These are phyloP conservation scores for Muscicapa comitata DNA, from an alignment of 2,797 vertebrate species.

Conservation along the genomic window DNA sequence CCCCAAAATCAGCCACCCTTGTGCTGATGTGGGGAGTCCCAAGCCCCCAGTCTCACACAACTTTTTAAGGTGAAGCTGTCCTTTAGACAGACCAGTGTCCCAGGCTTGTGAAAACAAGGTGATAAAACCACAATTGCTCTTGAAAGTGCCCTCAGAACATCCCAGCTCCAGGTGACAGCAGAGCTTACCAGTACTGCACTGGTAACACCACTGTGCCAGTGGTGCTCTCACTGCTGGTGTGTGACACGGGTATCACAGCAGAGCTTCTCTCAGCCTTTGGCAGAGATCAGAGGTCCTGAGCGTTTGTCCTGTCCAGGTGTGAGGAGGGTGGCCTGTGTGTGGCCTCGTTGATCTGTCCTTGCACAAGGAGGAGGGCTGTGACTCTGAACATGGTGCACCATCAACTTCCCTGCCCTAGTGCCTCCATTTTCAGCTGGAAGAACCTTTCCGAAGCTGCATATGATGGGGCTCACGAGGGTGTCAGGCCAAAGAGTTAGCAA, in stretches of 20 bases:
- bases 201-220: not conserved
- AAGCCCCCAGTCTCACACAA: not conserved
- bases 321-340: not conserved
- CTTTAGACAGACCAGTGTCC: not conserved
- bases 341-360: not conserved
- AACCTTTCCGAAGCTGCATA: not conserved
- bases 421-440: not conserved
- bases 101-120: not conserved
- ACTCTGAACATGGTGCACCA: not conserved
- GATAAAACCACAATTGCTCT: not conserved
- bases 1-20: not conserved
- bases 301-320: not conserved
- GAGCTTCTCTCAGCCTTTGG: not conserved
- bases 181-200: not conserved
- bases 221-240: not conserved
- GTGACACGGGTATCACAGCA: rapidly evolving
- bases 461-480: not conserved
- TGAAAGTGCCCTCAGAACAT: not conserved
- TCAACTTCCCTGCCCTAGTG: not conserved
- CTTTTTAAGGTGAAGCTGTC: not conserved
- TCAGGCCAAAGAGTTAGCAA: not conserved
- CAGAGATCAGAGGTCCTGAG: not conserved
- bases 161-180: not conserved
- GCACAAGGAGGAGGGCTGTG: not conserved
- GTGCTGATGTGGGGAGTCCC: rapidly evolving